phyloP scores from a whole-genome alignment of 2,797 vertebrate genomes.

The Sus cebifrons region DNA sequence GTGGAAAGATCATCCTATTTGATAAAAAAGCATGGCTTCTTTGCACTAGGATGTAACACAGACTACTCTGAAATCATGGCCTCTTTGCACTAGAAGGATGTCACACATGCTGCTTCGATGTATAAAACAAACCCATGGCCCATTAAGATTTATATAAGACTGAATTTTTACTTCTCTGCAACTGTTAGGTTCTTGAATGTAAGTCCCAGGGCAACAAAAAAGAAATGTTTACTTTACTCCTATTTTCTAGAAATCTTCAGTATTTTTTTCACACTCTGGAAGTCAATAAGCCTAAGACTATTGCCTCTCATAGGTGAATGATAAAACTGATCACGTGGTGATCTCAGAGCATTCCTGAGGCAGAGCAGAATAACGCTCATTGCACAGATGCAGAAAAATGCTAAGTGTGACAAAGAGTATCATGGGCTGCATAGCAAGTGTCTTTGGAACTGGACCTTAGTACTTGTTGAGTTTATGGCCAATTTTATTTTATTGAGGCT shows the following conservation, averaged over 20 bases:
- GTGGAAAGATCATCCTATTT: not conserved
- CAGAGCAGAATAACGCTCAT: not conserved
- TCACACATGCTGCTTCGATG: not conserved
- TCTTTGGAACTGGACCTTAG: constrained; percentile 35
- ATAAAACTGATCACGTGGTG: not conserved
- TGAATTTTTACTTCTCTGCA: not conserved
- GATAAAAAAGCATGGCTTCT: not conserved
- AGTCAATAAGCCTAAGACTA: not conserved
- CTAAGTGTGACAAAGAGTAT: not conserved
- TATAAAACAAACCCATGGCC: not conserved
- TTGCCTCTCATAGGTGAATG: not conserved
- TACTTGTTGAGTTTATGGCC: constrained; percentile 29
- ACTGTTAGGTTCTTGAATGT: not conserved
- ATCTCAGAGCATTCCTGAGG: not conserved
- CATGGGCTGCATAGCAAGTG: not conserved
- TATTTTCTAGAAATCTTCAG: constrained; percentile 25
- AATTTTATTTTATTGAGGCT: constrained; percentile 27
- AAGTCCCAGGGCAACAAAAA: not conserved
- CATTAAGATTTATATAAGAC: not conserved
- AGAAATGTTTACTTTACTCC: not conserved
- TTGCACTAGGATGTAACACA: not conserved
- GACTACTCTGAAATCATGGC: not conserved
- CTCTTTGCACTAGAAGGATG: not conserved
- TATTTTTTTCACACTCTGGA: constrained; percentile 34
- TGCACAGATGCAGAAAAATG: constrained; percentile 28